Base-by-base conservation (phyloP, 2,888 invertebrate genomes). In the Eulithis prunata region DNA sequence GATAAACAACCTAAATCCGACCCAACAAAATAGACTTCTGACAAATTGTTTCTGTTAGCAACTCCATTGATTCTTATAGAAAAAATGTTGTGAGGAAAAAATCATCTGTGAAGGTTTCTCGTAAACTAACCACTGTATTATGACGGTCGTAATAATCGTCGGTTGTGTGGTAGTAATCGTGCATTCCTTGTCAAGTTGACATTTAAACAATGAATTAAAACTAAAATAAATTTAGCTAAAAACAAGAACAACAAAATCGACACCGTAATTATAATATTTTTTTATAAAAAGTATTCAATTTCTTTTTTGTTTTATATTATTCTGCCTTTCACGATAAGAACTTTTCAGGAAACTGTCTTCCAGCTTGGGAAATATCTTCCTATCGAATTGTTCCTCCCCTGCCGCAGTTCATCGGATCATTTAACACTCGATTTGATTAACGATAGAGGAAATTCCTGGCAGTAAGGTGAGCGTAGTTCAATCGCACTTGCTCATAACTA, bases 381-480 rank as follows among this genome's bases (percentile, higher is more conserved):
- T 79, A 79, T 81, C 79, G 74, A 75, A 78, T 64, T 68, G 77
- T 81, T 78, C 77, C 79, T 80, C 73, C 73, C 71, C 58, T 53
- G 62, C 56, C 75, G 77, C 79, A 74, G 79, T 77, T 80, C 74
- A 69, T 72, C 78, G 84, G 82, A 75, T 84, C 86, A 87, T 89
- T 89, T 83, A 86, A 82, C 86, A 85, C 82, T 80, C 83, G 78
- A 86, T 88, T 88, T 88, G 85, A 89, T 88, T 88, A 87, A 88
- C 81, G 86, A 82, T 77, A 68, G 71, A 74, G 71, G 72, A 72
- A 75, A 76, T 76, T 73, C 68, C 71, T 61, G 60, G 55, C 51
- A 70, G 69, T 71, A 72, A 78, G 70, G 75, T 77, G 72, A 70
- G 57, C 62, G 49, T 57, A 58, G 49, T 57, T 53, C 4, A 21